Base-by-base conservation (phyloP, 2,113 vertebrate genomes). In the Riparia riparia region DNA sequence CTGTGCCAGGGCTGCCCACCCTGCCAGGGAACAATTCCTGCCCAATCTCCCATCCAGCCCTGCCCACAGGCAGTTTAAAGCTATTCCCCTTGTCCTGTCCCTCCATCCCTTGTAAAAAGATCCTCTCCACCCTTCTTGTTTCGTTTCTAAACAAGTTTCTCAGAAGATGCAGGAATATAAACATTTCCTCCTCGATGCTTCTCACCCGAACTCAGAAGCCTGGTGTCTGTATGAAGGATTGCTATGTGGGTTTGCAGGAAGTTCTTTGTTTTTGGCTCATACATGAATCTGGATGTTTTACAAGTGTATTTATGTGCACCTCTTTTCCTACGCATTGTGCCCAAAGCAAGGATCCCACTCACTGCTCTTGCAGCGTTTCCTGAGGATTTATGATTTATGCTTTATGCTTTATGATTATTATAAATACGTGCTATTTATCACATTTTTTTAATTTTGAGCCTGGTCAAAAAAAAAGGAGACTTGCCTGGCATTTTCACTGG, bases 21-120 rank as follows among this genome's bases (percentile, higher is more conserved):
- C 50, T 58, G 0, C 0, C 58, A 88, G 58, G 17, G 14, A 13
- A 9, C 0, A 2, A 72, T 80, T 57, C 17, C 51, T 3, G 0
- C 44, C 68, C 68, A 13, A 4, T 2, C 19, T 58, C 77, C 44
- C 51, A 58, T 5, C 37, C 1, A 6, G 0, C 32, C 25, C 68
- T 57, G 44, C 17, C 42, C 51, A 58, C 37, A 5, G 51, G 8
- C 32, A 58, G 28, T n/a, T 32, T 12, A 18, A 58, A 65, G 10
- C 45, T 45, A 7, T 45, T 45, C 28, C 26, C 37, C 1, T 7
- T 51, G 12, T 60, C 61, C 60, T 89, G 16, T 39, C 60, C 1
- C 24, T 60, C 16, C 19, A 66, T 22, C 28, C 60, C 22, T 44
- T 24, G 37, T 16, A 9, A 28, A 26, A 89, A 19, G 2, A 32